Percentiles rank a stretch among this genome's conserved stretches.
These are phyloP conservation scores for Esox niger DNA, from an alignment of 2,113 vertebrate species.

Conservation along the genomic window DNA sequence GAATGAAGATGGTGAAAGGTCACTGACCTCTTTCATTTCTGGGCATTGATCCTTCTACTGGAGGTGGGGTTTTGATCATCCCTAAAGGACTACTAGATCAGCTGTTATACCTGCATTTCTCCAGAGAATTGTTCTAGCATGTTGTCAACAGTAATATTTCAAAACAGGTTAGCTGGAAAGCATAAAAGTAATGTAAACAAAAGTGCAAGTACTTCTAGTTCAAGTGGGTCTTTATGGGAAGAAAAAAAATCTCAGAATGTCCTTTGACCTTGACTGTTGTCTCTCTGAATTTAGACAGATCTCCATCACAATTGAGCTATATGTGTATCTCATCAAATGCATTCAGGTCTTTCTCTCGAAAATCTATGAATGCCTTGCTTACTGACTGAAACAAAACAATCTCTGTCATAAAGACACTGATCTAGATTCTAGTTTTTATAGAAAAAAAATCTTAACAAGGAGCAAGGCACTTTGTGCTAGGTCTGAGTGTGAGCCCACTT, in stretches of 20 bases:
- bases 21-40: conserved; percentile 75
- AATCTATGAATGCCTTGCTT: too few species aligned
- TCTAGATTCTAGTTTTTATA: too few species aligned
- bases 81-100: conserved; percentile 55
- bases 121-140: conserved; percentile 37
- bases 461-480: background rate
- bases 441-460: conserved; percentile 2
- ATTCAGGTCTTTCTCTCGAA: too few species aligned
- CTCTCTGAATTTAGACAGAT: too few species aligned
- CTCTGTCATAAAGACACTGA: too few species aligned
- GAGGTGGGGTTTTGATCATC: conserved; percentile 59
- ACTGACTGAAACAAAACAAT: too few species aligned
- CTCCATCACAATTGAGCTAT: too few species aligned
- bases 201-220: background rate
- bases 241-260: too few species aligned
- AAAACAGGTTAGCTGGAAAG: too few species aligned
- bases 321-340: too few species aligned
- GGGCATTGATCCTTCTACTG: conserved; percentile 70
- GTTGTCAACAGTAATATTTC: background rate
- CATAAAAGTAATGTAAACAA: background rate
- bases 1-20: conserved; percentile 76
- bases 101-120: conserved; percentile 71
- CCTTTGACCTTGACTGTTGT: too few species aligned
- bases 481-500: conserved; percentile 25
- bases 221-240: too few species aligned